Percentiles rank a stretch among this genome's conserved stretches.
Evolutionary conservation across 1,140 invertebrate genomes (phyloP).

Genomic region (Potamilus streckersoni): DNA sequence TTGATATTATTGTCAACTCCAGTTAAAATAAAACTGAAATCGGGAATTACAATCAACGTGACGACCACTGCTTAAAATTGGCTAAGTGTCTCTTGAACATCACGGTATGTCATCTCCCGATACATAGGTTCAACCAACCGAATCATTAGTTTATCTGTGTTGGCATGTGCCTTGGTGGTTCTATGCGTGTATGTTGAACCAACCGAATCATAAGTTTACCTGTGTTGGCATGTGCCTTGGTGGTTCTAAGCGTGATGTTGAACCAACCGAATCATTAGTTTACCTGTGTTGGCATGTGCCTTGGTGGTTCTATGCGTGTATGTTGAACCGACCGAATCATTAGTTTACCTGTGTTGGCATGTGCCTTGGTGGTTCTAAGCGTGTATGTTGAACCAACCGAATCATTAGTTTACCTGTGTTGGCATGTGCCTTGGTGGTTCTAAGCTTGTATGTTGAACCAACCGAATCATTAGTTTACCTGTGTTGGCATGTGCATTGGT

Average conservation of each 20-base stretch:
- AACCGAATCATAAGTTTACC: conserved; percentile 33
- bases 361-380: conserved; percentile 56
- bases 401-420: conserved; percentile 45
- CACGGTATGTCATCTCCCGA: neutral
- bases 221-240: conserved; percentile 55
- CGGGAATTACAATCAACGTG: no score
- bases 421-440: conserved; percentile 57
- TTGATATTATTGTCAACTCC: no score
- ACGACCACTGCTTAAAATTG: no score
- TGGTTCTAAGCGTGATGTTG: conserved; percentile 60
- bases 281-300: conserved; percentile 57
- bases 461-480: conserved; percentile 39
- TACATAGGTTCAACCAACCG: neutral
- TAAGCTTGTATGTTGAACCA: conserved; percentile 58
- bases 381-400: no score
- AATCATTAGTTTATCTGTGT: conserved; percentile 44
- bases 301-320: conserved; percentile 59
- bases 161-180: conserved; percentile 54
- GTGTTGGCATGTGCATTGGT: conserved; percentile 52
- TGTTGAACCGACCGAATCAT: no score
- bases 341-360: conserved; percentile 54
- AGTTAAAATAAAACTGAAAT: no score
- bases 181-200: conserved; percentile 60
- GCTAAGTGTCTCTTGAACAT: conserved; percentile 8
- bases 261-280: neutral